Evolutionary conservation across 2,888 invertebrate genomes (phyloP).

Genomic region (Argyresthia goedartella): DNA sequence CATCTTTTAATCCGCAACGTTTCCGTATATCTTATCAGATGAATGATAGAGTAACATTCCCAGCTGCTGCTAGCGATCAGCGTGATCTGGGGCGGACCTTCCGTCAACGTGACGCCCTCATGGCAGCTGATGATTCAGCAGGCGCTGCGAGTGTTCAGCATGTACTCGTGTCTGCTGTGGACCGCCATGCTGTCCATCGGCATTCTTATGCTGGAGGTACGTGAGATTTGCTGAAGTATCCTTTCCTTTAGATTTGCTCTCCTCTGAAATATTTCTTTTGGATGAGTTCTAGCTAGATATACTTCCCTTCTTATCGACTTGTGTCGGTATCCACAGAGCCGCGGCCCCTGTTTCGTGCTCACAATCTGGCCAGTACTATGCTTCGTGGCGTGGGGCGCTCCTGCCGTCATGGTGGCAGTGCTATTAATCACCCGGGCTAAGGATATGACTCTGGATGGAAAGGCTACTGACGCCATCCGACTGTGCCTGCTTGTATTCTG

Average conservation of each 20-base stretch:
- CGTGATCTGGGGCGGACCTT: slow-evolving; percentile 80
- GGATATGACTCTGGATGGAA: slow-evolving; percentile 83
- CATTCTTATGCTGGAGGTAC: slow-evolving; percentile 80
- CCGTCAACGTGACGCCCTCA: slow-evolving; percentile 56
- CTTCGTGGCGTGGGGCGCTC: slow-evolving; percentile 74
- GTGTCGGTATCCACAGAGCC: slow-evolving; percentile 64
- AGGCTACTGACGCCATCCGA: slow-evolving; percentile 82
- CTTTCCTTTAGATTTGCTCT: too few species aligned
- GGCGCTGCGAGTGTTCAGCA: slow-evolving; percentile 79
- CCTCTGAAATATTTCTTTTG: too few species aligned
- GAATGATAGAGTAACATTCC: too few species aligned
- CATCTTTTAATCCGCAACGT: too few species aligned
- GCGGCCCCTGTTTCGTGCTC: slow-evolving; percentile 86
- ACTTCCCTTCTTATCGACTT: too few species aligned
- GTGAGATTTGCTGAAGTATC: background rate
- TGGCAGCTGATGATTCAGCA: slow-evolving; percentile 83
- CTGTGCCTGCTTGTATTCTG: slow-evolving; percentile 83
- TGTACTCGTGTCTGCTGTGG: slow-evolving; percentile 88
- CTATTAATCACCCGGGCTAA: slow-evolving; percentile 75
- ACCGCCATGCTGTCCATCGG: slow-evolving; percentile 86
- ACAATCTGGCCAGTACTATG: slow-evolving; percentile 79
- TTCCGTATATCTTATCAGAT: too few species aligned
- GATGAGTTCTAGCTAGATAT: too few species aligned
- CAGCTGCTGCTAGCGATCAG: slow-evolving; percentile 78
- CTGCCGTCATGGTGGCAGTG: slow-evolving; percentile 75